Conservation (phyloP, 2,113 vertebrate species). For the Galbula dea region DNA sequence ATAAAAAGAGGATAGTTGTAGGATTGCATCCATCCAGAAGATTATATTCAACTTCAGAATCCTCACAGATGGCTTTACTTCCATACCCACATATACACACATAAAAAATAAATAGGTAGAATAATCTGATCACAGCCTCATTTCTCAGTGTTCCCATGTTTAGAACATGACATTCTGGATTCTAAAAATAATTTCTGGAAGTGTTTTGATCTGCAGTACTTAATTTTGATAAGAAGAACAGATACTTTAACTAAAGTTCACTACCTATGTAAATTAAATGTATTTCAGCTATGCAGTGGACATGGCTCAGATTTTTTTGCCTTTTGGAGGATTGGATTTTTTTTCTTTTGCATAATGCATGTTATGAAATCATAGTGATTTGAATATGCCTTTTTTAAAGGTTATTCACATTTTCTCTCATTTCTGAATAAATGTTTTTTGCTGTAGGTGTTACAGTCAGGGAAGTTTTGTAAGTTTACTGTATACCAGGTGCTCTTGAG, state of each 20-base stretch:
- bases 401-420: neutral
- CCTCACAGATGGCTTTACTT: neutral
- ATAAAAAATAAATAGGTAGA: neutral
- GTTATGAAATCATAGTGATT: neutral
- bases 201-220: neutral
- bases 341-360: neutral
- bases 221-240: neutral
- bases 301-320: neutral
- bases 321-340: neutral
- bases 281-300: neutral
- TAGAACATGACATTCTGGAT: neutral
- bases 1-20: accelerated
- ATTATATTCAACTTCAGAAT: neutral
- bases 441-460: neutral
- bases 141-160: neutral
- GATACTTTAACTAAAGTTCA: neutral
- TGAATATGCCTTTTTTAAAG: neutral
- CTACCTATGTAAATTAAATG: neutral
- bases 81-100: neutral
- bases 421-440: neutral
- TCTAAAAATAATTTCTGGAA: neutral
- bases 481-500: neutral
- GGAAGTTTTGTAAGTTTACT: neutral
- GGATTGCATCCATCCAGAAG: neutral
- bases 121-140: neutral